Evolutionary conservation across 2,113 vertebrate genomes (phyloP).

Genomic region (Pangasianodon gigas): DNA sequence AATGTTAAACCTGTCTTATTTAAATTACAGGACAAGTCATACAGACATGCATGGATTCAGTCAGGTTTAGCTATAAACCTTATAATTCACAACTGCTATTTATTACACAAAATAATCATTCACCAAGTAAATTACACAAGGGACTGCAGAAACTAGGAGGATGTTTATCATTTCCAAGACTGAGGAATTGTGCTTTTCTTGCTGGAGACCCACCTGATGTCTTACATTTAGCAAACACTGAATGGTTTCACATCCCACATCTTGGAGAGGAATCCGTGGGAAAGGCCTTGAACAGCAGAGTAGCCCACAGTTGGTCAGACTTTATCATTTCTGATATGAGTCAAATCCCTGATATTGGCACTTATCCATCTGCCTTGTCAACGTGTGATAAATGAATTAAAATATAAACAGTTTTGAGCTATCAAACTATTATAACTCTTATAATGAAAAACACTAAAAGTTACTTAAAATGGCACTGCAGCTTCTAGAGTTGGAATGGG

Average conservation of each 20-base stretch:
- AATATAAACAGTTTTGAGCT: not conserved
- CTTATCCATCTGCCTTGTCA: conserved; percentile 4
- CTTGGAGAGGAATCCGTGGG: conserved; percentile 34
- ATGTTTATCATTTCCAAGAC: conserved; percentile 26
- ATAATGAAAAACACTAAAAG: not conserved
- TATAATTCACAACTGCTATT: not conserved
- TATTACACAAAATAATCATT: not conserved
- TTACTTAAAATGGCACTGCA: not conserved
- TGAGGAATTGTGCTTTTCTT: conserved; percentile 23
- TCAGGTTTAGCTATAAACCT: not conserved
- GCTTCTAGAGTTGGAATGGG: not conserved
- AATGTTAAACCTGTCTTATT: not conserved
- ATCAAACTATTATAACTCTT: not conserved
- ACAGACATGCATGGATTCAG: not conserved
- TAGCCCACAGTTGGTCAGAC: conserved; percentile 32
- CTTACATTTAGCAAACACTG: conserved; percentile 24
- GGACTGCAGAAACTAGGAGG: not conserved
- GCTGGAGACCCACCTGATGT: not conserved
- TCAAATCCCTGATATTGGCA: not conserved
- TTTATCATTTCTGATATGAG: conserved; percentile 15
- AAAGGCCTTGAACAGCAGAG: conserved; percentile 48
- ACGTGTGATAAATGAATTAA: not conserved
- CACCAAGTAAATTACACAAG: not conserved
- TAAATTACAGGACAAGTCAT: not conserved
- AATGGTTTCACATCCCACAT: conserved; percentile 19